These are phyloP conservation scores for Scrobipalpa atriplicella DNA, from an alignment of 2,888 invertebrate species.

Conservation along the genomic window DNA sequence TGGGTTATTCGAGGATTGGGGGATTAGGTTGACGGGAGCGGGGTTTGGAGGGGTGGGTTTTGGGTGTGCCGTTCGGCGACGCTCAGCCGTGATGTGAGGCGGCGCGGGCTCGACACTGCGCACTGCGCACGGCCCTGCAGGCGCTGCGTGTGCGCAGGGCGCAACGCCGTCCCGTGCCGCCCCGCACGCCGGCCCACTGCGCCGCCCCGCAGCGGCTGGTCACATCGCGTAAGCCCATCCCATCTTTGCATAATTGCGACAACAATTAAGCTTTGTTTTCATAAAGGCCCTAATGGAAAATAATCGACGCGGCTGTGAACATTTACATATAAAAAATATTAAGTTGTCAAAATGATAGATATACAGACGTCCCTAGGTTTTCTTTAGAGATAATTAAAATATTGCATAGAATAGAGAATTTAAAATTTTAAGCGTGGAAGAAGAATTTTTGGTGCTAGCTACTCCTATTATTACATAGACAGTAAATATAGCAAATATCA, in stretches of 20 bases:
- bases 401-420: neutral
- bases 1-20: constrained; percentile 44
- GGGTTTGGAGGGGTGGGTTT: constrained; percentile 38
- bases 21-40: constrained; percentile 38
- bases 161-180: constrained; percentile 72
- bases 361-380: neutral
- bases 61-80: constrained; percentile 66
- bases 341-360: constrained; percentile 33
- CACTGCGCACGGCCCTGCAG: constrained; percentile 61
- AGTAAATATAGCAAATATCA: too few relatives aligned
- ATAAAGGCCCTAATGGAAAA: constrained; percentile 60
- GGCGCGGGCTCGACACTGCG: constrained; percentile 73
- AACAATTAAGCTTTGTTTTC: constrained; percentile 82
- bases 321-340: constrained; percentile 67
- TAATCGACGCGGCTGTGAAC: constrained; percentile 80
- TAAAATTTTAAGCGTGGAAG: neutral
- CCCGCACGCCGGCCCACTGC: constrained; percentile 68
- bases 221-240: constrained; percentile 89
- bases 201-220: constrained; percentile 84
- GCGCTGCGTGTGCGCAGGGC: constrained; percentile 61
- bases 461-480: too few relatives aligned
- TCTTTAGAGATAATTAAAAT: neutral
- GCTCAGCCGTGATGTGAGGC: constrained; percentile 70
- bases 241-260: constrained; percentile 81
- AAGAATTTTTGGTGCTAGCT: too few relatives aligned